A percentile compares a stretch with the other conserved stretches of the same genome.
Conservation (phyloP, 2,113 vertebrate species). For the Conger conger region DNA sequence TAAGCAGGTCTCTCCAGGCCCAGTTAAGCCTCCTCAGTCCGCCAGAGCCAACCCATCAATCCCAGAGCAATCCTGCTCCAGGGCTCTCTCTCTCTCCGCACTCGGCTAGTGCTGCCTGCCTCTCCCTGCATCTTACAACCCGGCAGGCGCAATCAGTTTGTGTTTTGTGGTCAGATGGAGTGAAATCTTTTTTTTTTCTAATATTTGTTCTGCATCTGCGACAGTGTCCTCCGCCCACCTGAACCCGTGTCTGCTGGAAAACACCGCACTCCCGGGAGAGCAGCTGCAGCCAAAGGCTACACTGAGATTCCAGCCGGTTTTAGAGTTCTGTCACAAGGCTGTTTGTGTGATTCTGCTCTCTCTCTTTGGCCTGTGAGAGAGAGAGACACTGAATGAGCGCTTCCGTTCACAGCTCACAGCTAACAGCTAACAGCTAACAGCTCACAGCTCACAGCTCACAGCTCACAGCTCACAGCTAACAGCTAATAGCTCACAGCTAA, state of each 20-base stretch:
- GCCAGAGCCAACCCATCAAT: slow-evolving; percentile 73
- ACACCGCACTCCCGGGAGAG: background rate
- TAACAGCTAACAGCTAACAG: too few species aligned
- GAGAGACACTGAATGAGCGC: too few species aligned
- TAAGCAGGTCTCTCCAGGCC: slow-evolving; percentile 72
- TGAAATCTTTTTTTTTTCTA: background rate
- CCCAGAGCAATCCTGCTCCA: slow-evolving; percentile 49
- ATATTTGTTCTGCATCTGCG: too few species aligned
- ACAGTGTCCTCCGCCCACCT: too few species aligned
- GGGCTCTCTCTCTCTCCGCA: slow-evolving; percentile 24
- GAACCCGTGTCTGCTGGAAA: background rate
- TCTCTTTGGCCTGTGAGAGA: too few species aligned
- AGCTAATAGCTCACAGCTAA: too few species aligned
- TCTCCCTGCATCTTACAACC: slow-evolving; percentile 75
- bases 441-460: too few species aligned
- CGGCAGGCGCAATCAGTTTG: slow-evolving; percentile 73
- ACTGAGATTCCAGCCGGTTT: background rate
- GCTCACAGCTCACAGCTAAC: too few species aligned
- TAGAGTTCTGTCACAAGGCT: too few species aligned
- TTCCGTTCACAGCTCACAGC: too few species aligned
- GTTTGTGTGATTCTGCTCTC: too few species aligned
- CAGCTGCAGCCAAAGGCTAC: background rate
- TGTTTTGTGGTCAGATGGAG: too few species aligned
- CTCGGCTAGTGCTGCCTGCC: slow-evolving; percentile 51
- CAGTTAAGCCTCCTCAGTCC: slow-evolving; percentile 69